Percentiles rank a stretch among this genome's conserved stretches.
phyloP scores from a whole-genome alignment of 2,113 vertebrate genomes.

The Chloroceryle aenea region DNA sequence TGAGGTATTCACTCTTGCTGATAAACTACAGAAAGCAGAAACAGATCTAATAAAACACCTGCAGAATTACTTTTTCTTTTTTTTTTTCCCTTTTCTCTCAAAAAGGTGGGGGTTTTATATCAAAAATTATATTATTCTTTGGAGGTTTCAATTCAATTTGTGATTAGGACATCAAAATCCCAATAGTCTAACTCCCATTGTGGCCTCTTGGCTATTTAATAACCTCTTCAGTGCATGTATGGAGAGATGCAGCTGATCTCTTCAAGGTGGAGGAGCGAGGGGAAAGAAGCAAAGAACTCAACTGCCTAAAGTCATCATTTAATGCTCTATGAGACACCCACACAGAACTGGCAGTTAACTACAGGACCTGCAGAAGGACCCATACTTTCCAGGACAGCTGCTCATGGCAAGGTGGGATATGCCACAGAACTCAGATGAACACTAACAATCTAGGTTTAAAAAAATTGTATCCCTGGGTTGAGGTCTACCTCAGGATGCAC shows the following conservation, averaged over 20 bases:
- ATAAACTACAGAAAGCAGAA: not conserved
- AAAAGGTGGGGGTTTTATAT: not conserved
- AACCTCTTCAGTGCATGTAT: not conserved
- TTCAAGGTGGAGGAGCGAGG: not conserved
- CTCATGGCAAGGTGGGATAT: rapidly evolving
- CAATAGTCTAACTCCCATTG: not conserved
- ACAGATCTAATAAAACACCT: not conserved
- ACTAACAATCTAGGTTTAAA: not conserved
- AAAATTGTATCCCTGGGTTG: not conserved
- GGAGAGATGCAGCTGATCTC: not conserved
- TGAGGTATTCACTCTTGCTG: not conserved
- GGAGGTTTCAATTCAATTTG: not conserved
- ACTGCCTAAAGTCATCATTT: not conserved
- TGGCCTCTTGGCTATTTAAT: not conserved
- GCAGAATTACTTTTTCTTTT: not conserved
- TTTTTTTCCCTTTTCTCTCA: no score
- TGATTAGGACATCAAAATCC: not conserved
- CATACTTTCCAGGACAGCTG: not conserved
- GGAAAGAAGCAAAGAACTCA: not conserved
- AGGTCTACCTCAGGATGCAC: not conserved
- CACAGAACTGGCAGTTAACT: not conserved
- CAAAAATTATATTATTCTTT: not conserved
- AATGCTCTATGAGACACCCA: not conserved
- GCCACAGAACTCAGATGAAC: not conserved
- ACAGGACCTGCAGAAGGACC: not conserved